These are phyloP conservation scores for Psilanteris sp. DNA, from an alignment of 1,140 invertebrate genomes.

Conservation along the genomic window DNA sequence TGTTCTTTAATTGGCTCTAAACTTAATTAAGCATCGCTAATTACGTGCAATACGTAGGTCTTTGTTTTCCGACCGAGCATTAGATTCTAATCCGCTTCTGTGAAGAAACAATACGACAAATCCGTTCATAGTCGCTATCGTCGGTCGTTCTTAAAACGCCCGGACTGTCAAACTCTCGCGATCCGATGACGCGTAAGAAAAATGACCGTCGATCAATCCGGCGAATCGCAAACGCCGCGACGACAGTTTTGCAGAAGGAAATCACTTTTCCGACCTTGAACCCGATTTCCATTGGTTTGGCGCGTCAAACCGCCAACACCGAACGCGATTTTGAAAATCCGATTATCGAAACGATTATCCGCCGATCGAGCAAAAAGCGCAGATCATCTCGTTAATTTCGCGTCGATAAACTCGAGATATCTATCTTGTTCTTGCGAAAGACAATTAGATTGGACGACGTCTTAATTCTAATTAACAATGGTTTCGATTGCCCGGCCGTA, in stretches of 20 bases:
- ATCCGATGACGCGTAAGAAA: too few relatives aligned
- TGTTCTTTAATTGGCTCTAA: constrained; percentile 17
- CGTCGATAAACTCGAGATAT: constrained; percentile 31
- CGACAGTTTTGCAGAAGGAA: too few relatives aligned
- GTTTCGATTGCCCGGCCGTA: constrained; percentile 28
- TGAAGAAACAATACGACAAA: constrained; percentile 64
- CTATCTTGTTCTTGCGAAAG: constrained; percentile 61
- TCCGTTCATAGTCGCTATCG: constrained; percentile 10
- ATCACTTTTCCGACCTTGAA: too few relatives aligned
- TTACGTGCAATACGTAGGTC: constrained; percentile 47
- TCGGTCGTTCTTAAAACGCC: constrained; percentile 7
- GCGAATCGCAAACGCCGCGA: too few relatives aligned
- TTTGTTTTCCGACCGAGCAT: constrained; percentile 47
- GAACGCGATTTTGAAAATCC: too few relatives aligned
- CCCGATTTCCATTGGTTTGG: too few relatives aligned
- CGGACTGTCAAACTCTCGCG: too few relatives aligned
- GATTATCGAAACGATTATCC: neutral
- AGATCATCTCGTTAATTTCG: constrained; percentile 48
- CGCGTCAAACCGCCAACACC: too few relatives aligned
- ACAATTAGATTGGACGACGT: constrained; percentile 72
- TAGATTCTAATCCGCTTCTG: constrained; percentile 48
- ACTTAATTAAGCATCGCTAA: constrained; percentile 51
- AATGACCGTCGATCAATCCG: too few relatives aligned
- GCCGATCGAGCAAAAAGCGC: constrained; percentile 6
- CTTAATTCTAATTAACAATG: constrained; percentile 72